Base-by-base conservation (phyloP, 2,113 vertebrate species). In the Empidonax alnorum region DNA sequence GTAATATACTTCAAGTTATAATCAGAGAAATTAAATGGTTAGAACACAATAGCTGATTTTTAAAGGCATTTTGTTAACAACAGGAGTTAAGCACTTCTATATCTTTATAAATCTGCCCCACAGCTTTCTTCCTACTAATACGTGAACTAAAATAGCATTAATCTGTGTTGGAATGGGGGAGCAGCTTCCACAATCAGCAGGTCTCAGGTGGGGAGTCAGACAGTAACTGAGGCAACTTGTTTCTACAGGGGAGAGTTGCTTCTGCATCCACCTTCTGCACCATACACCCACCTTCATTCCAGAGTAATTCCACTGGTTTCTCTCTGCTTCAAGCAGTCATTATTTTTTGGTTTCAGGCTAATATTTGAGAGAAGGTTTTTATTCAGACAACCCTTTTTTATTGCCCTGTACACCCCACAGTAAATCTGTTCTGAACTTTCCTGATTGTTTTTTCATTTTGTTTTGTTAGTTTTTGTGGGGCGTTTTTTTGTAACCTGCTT, bases 1-100 rank as follows among this genome's bases (percentile, higher is more conserved):
- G 42, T 67, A 87, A 90, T 69, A 90, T 66, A 74, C n/a, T 90
- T 88, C 72, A 86, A 65, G 72, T 28, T 77, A 77, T 77, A 90
- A 91, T 73, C 55, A 84, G 69, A 75, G 41, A 93, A 84, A 74
- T 80, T 33, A 74, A 87, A 67, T 28, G 50, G 47, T 87, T 86
- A 81, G 84, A 90, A 82, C 22, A 59, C 35, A 71, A 52, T 3
- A 1, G 69, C 22, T 61, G 66, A 41, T 53, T 94, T 93, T 90
- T 44, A 94, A 84, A 90, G 63, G 39, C 80, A 37, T 78, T 87
- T 87, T 56, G 73, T 72, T 93, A 94, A 52, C 53, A 58, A 44
- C 7, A 55, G 69, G 52, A 87, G 28, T 82, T 82, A 78, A 82
- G 31, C 53, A 68, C n/a, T 72, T 73, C 66, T 61, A 19, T 44